Evolutionary conservation across 2,797 vertebrate species (phyloP).

Genomic region (Pteronotus mesoamericanus): DNA sequence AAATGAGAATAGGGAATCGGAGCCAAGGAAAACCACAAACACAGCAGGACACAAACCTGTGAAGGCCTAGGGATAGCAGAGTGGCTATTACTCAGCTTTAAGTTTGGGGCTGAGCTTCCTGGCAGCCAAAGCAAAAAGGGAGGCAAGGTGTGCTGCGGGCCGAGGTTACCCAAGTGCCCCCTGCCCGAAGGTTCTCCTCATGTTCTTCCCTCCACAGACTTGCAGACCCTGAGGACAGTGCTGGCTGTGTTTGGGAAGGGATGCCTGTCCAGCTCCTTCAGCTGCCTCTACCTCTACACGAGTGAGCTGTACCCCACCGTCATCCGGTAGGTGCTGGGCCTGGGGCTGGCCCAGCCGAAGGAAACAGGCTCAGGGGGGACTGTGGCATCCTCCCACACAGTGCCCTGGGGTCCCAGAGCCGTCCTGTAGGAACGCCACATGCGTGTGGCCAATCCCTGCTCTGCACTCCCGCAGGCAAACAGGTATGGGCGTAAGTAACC

Average conservation of each 20-base stretch:
- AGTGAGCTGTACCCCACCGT: slow-evolving; percentile 93
- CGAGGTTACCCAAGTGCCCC: background rate
- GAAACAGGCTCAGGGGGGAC: background rate
- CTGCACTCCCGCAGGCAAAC: slow-evolving; percentile 84
- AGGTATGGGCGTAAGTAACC: slow-evolving; percentile 87
- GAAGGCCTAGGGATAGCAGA: background rate
- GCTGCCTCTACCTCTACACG: slow-evolving; percentile 90
- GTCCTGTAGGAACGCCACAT: background rate
- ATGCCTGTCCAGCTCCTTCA: slow-evolving; percentile 92
- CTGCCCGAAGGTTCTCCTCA: background rate
- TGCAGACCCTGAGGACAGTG: slow-evolving; percentile 82
- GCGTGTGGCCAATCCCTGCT: background rate
- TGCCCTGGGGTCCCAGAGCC: background rate
- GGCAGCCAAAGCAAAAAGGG: slow-evolving; percentile 1
- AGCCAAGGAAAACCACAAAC: background rate
- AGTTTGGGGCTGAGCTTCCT: background rate
- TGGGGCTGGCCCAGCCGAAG: background rate
- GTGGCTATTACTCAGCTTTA: background rate
- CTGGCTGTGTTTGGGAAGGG: slow-evolving; percentile 94
- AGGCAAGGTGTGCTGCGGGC: background rate
- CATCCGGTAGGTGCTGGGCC: slow-evolving; percentile 83
- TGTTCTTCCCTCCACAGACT: slow-evolving; percentile 79
- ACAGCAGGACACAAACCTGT: background rate
- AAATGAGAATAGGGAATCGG: background rate
- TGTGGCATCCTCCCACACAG: background rate